A percentile compares a stretch with the other conserved stretches of the same genome.
Evolutionary conservation across 2,113 vertebrate genomes (phyloP).

Genomic region (Bujurquina vittata): DNA sequence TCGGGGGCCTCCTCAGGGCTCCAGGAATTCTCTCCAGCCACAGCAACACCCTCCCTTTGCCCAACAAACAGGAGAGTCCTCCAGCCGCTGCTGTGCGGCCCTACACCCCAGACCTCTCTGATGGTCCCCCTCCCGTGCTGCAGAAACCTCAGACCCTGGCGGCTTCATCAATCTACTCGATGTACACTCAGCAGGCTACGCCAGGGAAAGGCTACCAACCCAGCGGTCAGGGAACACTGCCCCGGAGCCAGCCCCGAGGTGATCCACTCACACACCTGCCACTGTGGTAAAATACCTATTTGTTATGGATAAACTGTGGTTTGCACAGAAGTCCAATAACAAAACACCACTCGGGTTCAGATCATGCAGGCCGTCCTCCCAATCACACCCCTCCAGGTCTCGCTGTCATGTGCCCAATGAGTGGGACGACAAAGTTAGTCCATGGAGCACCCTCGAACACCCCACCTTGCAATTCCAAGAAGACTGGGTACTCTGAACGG

Average conservation of each 20-base stretch:
- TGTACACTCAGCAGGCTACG: constrained; percentile 90
- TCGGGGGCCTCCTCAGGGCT: constrained; percentile 30
- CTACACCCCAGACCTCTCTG: constrained; percentile 85
- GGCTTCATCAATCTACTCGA: constrained; percentile 92
- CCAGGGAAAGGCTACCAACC: constrained; percentile 87
- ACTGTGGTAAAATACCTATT: not conserved
- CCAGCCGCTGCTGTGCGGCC: constrained; percentile 91
- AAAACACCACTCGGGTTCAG: no score
- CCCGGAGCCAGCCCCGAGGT: constrained; percentile 84
- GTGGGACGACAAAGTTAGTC: no score
- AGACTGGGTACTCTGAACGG: no score
- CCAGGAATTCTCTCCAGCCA: constrained; percentile 70
- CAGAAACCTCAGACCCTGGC: constrained; percentile 90
- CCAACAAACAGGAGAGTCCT: constrained; percentile 85
- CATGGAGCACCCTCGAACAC: no score
- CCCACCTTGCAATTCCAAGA: no score
- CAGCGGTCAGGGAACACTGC: constrained; percentile 84
- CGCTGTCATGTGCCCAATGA: no score
- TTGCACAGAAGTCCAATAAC: no score
- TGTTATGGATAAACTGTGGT: no score
- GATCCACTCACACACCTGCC: not conserved
- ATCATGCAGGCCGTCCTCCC: no score
- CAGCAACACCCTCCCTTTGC: constrained; percentile 77
- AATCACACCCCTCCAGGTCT: no score
- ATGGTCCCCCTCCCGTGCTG: constrained; percentile 48